Evolutionary conservation across 2,113 vertebrate genomes (phyloP), one percentile per base, ranked within the genome.

Genomic region (Climacteris rufus): DNA sequence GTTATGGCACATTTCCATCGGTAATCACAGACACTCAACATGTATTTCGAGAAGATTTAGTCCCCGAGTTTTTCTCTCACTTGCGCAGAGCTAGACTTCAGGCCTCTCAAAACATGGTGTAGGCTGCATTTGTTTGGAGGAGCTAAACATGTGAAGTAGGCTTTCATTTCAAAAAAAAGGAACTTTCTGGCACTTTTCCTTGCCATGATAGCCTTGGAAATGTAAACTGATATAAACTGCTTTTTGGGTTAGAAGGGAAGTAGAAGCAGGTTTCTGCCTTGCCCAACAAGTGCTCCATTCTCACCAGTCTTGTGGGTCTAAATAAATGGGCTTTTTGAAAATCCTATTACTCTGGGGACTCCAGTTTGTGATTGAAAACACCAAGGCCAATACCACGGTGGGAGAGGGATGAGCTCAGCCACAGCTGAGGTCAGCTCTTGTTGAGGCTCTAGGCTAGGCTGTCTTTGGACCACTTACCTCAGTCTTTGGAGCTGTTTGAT

Each of bases 1-100:
- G 53, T 91, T 95, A 92, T 97, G 97, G 96, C 97, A 94, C 57
- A 2, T 96, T 97, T 97, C 96, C 94, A 95, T 57, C 23, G 87
- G 92, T 87, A 95, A 96, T 96, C 95, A 93, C 81, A 96, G 84
- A 79, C 87, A 44, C 78, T 89, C 94, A 65, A 70, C 78, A 40
- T 87, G 84, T 74, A 95, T 85, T 97, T 95, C 18, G 50, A 84
- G 90, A 93, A 90, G 77, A 84, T 95, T 76, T 84, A 74, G 88
- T 79, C 49, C 89, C 45, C 7, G 64, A 80, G 94, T 93, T 94
- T 97, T 96, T 93, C 72, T 94, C 79, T 97, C 53, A 68, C 83
- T 94, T 93, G 80, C 1, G 2, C 64, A 42, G 90, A 96, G 92
- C 76, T 94, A 87, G 93, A 94, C 86, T 96, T 86, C 0, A 3